Evolutionary conservation across 2,113 vertebrate species (phyloP).

Genomic region (Plecotus auritus): DNA sequence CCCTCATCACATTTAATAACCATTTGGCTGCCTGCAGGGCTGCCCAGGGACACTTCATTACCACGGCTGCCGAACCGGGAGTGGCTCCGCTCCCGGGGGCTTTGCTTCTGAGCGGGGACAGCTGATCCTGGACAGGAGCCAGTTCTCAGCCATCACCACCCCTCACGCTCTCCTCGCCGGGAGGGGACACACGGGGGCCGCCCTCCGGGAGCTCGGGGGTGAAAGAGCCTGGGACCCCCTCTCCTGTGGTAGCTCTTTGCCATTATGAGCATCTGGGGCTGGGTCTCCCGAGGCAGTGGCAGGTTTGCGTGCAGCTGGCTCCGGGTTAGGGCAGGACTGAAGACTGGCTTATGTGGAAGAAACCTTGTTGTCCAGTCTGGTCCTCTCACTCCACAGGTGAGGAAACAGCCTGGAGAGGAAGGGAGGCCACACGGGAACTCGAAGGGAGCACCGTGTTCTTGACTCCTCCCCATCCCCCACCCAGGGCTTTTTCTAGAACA

Average conservation of each 20-base stretch:
- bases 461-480: neutral
- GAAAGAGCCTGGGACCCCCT: neutral
- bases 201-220: neutral
- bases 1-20: constrained; percentile 75
- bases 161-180: neutral
- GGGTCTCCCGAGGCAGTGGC: neutral
- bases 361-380: neutral
- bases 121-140: constrained; percentile 51
- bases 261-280: neutral
- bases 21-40: constrained; percentile 71
- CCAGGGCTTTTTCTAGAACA: neutral
- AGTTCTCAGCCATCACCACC: neutral
- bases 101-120: neutral
- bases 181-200: neutral
- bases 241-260: neutral
- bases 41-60: constrained; percentile 70
- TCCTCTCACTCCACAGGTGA: neutral
- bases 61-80: constrained; percentile 33
- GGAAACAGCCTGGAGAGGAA: neutral
- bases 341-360: neutral
- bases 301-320: neutral
- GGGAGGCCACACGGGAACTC: neutral
- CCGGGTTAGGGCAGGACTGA: neutral
- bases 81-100: neutral
- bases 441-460: neutral